Evolutionary conservation across 2,113 vertebrate genomes (phyloP), one percentile per base, ranked within the genome.

Genomic region (Chaetops frenatus): DNA sequence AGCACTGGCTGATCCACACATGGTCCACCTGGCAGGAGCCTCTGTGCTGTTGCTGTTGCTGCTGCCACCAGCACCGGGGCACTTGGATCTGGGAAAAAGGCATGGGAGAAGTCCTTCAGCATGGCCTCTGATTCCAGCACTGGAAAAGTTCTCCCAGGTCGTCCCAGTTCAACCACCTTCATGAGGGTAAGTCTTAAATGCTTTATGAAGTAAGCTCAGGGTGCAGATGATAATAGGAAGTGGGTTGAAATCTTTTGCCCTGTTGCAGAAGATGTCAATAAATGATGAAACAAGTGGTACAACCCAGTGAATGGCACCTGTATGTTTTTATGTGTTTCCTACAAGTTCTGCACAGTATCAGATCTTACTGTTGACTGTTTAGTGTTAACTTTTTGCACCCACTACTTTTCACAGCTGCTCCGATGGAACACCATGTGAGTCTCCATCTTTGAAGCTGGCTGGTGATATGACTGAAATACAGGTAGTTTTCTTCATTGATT

Each of bases 1-100:
- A 50, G 42, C 22, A 9, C 23, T 0, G 0, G 21, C 20, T 1
- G 1, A 28, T 4, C 6, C 60, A 19, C 40, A 7, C 27, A 15
- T 10, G 27, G 11, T 4, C 20, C 6, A 9, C 2, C 20, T 4
- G 7, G 15, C 38, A 33, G 13, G 1, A 27, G 2, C 2, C 29
- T 27, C 5, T 12, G 25, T 12, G 33, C 42, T 56, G 31, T 1
- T 15, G 4, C 9, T 36, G 25, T 22, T 36, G 25, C 12, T 18
- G 7, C 11, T 33, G 15, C 28, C 28, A 33, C 7, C 5, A 13
- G 12, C 15, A 47, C 4, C 0, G 2, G 25, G 9, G 7, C 12
- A 13, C 10, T 8, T 22, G 23, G 12, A 17, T 5, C n/a, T 25
- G 3, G 12, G 15, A 44, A 21, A 47, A 23, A 69, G 40, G 23